phyloP scores from a whole-genome alignment of 2,888 invertebrate genomes.

The Acleris cristana region DNA sequence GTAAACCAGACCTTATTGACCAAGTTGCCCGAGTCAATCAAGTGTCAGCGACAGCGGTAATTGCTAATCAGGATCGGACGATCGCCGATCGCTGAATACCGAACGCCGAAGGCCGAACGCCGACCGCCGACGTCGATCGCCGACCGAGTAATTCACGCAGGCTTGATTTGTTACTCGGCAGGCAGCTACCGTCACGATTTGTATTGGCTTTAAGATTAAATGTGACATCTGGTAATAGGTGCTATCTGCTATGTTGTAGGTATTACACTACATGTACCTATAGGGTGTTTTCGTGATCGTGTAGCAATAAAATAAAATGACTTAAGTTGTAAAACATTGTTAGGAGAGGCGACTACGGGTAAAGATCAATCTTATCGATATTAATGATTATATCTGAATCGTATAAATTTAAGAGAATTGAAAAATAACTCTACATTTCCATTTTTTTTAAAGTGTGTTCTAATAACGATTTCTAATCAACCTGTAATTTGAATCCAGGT shows the following conservation, averaged over 20 bases:
- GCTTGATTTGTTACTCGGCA: background rate
- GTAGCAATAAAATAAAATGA: too few species aligned
- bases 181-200: background rate
- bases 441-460: too few species aligned
- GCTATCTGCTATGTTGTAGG: background rate
- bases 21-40: constrained; percentile 21
- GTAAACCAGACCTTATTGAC: constrained; percentile 1
- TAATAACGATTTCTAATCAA: too few species aligned
- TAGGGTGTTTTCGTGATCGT: too few species aligned
- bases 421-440: too few species aligned
- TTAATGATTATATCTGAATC: too few species aligned
- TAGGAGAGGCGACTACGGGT: too few species aligned
- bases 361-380: too few species aligned
- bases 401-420: too few species aligned
- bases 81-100: constrained; percentile 1
- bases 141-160: background rate
- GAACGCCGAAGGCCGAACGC: constrained; percentile 7
- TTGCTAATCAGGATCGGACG: constrained; percentile 15
- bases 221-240: background rate
- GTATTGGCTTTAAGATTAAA: background rate
- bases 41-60: constrained; percentile 8
- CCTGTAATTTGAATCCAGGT: too few species aligned
- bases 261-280: too few species aligned
- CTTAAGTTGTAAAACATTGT: too few species aligned
- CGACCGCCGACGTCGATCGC: background rate